Percentiles rank a stretch among this genome's conserved stretches.
Evolutionary conservation across 2,888 invertebrate species (phyloP).

Genomic region (Scrobipalpa costella): DNA sequence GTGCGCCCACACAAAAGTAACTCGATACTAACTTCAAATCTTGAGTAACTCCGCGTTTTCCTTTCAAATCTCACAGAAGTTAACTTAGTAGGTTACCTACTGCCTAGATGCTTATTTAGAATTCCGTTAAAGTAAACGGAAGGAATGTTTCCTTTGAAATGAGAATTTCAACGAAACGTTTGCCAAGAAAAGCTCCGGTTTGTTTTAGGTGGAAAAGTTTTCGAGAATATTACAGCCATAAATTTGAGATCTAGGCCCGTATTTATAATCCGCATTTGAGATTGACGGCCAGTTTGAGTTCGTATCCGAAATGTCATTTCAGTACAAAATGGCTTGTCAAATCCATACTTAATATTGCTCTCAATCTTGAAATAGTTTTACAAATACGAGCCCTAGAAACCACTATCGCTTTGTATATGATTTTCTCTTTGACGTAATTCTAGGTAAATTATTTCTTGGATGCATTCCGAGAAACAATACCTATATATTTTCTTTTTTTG

Average conservation of each 20-base stretch:
- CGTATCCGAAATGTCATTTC: no score
- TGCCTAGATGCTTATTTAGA: background rate
- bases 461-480: no score
- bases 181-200: background rate
- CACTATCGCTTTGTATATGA: background rate
- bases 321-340: no score
- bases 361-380: no score
- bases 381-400: no score
- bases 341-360: no score
- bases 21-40: background rate
- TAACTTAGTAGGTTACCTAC: background rate
- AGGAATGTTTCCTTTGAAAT: slow-evolving; percentile 5
- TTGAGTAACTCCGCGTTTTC: background rate
- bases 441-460: no score
- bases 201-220: background rate
- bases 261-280: no score
- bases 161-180: slow-evolving; percentile 5
- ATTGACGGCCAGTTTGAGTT: no score
- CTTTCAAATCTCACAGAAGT: slow-evolving; percentile 5
- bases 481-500: no score
- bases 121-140: slow-evolving; percentile 7
- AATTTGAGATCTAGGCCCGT: background rate
- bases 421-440: background rate
- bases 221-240: background rate
- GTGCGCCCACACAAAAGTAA: background rate